These are phyloP conservation scores for Agrotis puta DNA, from an alignment of 2,888 invertebrate genomes.

Conservation along the genomic window DNA sequence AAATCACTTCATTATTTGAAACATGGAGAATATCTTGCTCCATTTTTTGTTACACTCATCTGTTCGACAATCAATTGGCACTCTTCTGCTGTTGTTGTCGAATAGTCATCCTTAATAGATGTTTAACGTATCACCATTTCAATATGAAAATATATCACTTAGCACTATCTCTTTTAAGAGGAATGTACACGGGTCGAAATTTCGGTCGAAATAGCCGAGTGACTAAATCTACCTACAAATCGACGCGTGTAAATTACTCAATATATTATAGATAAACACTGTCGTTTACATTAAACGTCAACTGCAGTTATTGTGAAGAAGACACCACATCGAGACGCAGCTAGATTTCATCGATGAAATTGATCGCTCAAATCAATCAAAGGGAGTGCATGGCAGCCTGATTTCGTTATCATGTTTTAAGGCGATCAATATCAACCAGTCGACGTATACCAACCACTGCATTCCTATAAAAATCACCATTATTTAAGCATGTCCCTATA, in stretches of 20 bases:
- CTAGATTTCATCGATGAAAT: not conserved
- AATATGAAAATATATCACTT: too few species aligned
- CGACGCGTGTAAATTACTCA: too few species aligned
- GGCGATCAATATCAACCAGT: not conserved
- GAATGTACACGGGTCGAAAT: too few species aligned
- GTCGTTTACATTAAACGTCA: not conserved
- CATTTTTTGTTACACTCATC: too few species aligned
- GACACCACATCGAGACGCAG: not conserved
- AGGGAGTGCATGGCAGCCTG: not conserved
- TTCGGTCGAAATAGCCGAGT: too few species aligned
- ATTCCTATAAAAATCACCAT: slow-evolving; percentile 4
- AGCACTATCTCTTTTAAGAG: too few species aligned
- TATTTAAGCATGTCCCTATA: slow-evolving; percentile 2
- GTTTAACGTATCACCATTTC: not conserved
- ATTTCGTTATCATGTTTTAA: not conserved
- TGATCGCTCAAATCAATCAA: not conserved
- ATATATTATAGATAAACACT: not conserved
- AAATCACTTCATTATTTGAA: not conserved
- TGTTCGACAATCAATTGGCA: not conserved
- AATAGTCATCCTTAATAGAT: not conserved
- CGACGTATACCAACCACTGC: not conserved
- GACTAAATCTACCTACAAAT: too few species aligned
- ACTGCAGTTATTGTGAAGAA: not conserved
- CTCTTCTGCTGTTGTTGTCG: not conserved
- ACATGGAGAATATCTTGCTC: too few species aligned